Conservation (phyloP, 2,113 vertebrate species). For the Eonycteris spelaea region DNA sequence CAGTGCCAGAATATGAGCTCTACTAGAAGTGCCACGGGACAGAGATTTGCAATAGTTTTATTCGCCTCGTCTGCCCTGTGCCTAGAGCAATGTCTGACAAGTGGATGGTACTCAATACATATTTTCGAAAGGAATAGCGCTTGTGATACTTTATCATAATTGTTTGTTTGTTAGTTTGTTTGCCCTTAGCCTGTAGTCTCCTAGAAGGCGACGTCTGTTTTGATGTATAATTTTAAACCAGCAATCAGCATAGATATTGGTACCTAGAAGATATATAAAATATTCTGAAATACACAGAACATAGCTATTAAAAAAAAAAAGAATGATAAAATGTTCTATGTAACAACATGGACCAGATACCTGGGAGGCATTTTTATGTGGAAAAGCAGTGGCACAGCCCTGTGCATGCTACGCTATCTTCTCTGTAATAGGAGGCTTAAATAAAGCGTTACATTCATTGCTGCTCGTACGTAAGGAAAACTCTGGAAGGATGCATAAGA, state of each 20-base stretch:
- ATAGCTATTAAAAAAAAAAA: neutral
- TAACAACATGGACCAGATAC: neutral
- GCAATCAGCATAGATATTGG: neutral
- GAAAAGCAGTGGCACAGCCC: neutral
- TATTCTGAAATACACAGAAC: neutral
- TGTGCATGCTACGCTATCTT: neutral
- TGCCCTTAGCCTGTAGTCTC: neutral
- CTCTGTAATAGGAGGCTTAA: neutral
- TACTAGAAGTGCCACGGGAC: neutral
- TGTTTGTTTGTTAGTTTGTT: no score
- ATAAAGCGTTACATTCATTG: neutral
- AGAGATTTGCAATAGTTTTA: neutral
- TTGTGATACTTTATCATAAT: neutral
- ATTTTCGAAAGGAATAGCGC: neutral
- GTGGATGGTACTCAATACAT: neutral
- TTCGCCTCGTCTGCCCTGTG: accelerated
- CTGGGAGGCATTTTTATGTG: neutral
- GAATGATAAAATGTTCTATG: neutral
- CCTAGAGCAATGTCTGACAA: neutral
- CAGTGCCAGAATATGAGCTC: neutral
- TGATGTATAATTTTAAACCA: neutral
- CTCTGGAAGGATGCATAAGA: neutral
- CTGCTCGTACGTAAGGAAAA: neutral
- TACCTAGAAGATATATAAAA: neutral
- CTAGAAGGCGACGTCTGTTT: neutral